Base-by-base conservation (phyloP, 1,140 invertebrate genomes). In the Bombus fervidus region DNA sequence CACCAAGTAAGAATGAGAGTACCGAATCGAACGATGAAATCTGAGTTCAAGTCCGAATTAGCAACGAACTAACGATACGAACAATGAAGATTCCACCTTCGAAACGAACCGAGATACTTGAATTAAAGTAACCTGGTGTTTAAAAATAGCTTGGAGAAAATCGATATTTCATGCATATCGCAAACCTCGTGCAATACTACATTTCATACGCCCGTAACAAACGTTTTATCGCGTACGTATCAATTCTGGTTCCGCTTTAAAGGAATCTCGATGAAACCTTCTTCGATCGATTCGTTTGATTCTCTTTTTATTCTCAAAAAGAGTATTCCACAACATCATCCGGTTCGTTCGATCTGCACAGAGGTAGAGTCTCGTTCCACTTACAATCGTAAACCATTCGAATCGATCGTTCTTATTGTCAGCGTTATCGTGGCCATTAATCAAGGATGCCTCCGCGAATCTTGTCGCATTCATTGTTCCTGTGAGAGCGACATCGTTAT, bases 401-500 rank as follows among this genome's bases (percentile, higher is more conserved):
- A 43, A 85, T 85, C 75, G 82, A 85, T 84, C 47, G 59, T 87
- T 79, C 82, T 73, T 41, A 84, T 87, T 87, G 85, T 86, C 41
- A n/a, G 6, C 69, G 68, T 79, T 87, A 87, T 87, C 86, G 76
- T 84, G 43, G 43, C 75, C 75, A 79, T 85, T 84, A 84, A 87
- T 87, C 86, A 80, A 75, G 69, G 74, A 86, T 86, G 57, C 66
- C 66, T 72, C 59, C 43, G 71, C 37, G 81, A 85, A 78, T 87
- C 86, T 86, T 75, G 84, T 91, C 86, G 71, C 81, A 73, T 83
- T 86, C 83, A 88, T 87, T 89, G 89, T 81, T 68, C n/a, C 87
- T 57, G 64, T 10, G 78, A 69, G 75, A 69, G 81, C 83, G 74
- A 81, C 41, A 78, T 77, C 73, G 81, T 86, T 83, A 86, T 86